phyloP scores from a whole-genome alignment of 2,113 vertebrate species.

The Gopherus evgoodei region DNA sequence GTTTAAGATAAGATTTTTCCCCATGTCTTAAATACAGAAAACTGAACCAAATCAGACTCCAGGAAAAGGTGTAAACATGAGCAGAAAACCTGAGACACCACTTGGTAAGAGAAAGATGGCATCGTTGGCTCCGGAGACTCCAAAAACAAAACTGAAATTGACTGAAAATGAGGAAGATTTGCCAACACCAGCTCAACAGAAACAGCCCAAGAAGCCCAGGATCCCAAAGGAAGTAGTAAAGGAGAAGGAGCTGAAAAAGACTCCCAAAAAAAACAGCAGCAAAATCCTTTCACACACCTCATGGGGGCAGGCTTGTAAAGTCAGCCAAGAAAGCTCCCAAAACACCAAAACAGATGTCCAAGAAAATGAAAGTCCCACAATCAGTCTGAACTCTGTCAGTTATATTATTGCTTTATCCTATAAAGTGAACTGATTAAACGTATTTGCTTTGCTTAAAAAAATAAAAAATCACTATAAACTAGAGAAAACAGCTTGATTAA shows the following conservation, averaged over 20 bases:
- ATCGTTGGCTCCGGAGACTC: neutral
- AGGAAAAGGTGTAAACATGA: neutral
- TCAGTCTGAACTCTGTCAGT: constrained; percentile 9
- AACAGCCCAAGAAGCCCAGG: constrained; percentile 35
- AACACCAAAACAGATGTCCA: constrained; percentile 3
- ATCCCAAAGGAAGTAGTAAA: constrained; percentile 18
- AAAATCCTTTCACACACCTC: constrained; percentile 59
- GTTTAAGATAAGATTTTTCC: neutral
- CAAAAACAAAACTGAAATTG: neutral
- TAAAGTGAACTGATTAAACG: rapidly evolving
- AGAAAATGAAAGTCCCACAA: neutral
- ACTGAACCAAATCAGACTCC: neutral
- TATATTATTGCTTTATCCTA: neutral
- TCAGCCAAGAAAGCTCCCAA: constrained; percentile 55
- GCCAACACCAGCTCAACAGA: neutral
- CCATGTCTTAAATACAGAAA: constrained; percentile 53
- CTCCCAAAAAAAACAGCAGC: constrained; percentile 64
- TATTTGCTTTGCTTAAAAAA: neutral
- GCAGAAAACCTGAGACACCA: neutral
- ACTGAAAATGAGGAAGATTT: neutral
- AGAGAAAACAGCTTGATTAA: neutral
- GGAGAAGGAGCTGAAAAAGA: constrained; percentile 67
- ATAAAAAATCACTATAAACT: neutral
- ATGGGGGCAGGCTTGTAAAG: constrained; percentile 36
- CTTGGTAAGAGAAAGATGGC: constrained; percentile 36